These are phyloP conservation scores for Hemithea aestivaria DNA, from an alignment of 2,888 invertebrate genomes.

Conservation along the genomic window DNA sequence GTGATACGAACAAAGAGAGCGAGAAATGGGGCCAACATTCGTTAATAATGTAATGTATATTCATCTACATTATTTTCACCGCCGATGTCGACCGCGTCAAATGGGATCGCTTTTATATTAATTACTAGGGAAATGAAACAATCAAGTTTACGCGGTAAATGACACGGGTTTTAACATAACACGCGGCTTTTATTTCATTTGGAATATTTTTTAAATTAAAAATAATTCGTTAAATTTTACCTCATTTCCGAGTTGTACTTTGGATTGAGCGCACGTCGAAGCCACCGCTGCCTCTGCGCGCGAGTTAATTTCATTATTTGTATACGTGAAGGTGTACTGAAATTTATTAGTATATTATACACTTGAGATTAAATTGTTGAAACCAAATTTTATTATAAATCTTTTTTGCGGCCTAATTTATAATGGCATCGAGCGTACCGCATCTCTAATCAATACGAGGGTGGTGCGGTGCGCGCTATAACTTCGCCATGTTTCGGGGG, in stretches of 20 bases:
- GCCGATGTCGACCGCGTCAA: constrained; percentile 58
- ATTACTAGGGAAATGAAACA: constrained; percentile 38
- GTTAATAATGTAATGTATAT: constrained; percentile 79
- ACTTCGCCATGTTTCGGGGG: constrained; percentile 52
- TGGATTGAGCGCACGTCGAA: constrained; percentile 10
- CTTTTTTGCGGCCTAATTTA: constrained; percentile 78
- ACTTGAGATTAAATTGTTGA: too few relatives aligned
- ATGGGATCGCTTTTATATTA: constrained; percentile 55
- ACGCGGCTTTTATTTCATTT: too few relatives aligned
- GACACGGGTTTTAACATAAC: constrained; percentile 20
- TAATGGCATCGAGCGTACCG: constrained; percentile 77
- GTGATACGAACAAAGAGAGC: constrained; percentile 77
- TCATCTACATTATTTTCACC: constrained; percentile 69
- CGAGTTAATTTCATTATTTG: too few relatives aligned
- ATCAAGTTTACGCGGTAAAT: constrained; percentile 33
- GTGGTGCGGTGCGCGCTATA: constrained; percentile 60
- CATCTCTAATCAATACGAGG: constrained; percentile 79
- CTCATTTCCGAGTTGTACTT: constrained; percentile 10
- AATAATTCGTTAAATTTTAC: constrained; percentile 6
- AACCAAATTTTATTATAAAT: constrained; percentile 13
- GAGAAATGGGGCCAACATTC: constrained; percentile 77
- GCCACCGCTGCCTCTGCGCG: too few relatives aligned
- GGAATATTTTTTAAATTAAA: background rate
- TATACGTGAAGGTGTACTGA: too few relatives aligned
- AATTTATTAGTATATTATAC: too few relatives aligned